Conservation (phyloP, 2,888 invertebrate genomes). For the Caenorhabditis drosophilae region DNA sequence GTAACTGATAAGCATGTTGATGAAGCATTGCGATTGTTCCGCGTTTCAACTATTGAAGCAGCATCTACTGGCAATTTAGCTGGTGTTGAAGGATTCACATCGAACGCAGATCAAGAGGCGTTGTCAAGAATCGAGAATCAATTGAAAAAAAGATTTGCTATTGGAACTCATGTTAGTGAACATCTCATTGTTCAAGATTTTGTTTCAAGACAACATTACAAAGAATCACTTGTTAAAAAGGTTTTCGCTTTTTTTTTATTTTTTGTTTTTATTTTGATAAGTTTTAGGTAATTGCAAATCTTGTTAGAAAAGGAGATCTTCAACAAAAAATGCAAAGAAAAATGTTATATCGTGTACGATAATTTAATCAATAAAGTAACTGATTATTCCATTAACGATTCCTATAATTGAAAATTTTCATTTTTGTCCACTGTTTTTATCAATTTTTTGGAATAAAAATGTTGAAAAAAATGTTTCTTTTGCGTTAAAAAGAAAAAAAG, state of each 20-base stretch:
- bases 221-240: slow-evolving; percentile 84
- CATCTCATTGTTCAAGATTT: slow-evolving; percentile 89
- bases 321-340: slow-evolving; percentile 95
- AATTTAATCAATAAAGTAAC: slow-evolving; percentile 4
- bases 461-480: too few relatives aligned
- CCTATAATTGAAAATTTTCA: too few relatives aligned
- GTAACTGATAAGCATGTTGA: slow-evolving; percentile 89
- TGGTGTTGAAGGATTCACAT: slow-evolving; percentile 96
- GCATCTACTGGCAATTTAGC: slow-evolving; percentile 89
- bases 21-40: slow-evolving; percentile 86
- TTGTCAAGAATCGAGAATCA: slow-evolving; percentile 89
- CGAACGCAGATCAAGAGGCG: slow-evolving; percentile 90
- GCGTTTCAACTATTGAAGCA: slow-evolving; percentile 87
- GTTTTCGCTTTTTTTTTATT: slow-evolving; percentile 18
- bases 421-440: too few relatives aligned
- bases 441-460: too few relatives aligned
- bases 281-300: slow-evolving; percentile 81
- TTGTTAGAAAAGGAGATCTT: slow-evolving; percentile 92
- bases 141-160: slow-evolving; percentile 77
- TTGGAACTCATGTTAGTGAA: slow-evolving; percentile 76
- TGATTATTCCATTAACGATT: not conserved
- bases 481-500: too few relatives aligned
- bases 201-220: slow-evolving; percentile 77
- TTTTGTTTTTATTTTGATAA: not conserved
- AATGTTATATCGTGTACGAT: slow-evolving; percentile 91